A percentile compares a stretch with the other conserved stretches of the same genome.
Conservation (phyloP, 2,888 invertebrate genomes). For the Eupithecia insigniata region DNA sequence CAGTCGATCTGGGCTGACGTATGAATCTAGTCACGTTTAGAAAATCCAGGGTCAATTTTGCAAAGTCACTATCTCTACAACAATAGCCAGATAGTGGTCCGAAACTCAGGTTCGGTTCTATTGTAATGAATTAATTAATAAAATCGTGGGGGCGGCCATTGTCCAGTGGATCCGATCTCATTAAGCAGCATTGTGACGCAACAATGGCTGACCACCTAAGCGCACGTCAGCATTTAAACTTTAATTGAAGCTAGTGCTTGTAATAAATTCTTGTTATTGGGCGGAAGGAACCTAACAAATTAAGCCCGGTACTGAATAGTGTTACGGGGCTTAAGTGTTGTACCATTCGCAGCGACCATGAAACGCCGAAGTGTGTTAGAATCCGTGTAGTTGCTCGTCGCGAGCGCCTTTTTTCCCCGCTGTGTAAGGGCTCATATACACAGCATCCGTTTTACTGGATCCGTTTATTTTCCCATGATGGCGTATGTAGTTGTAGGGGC, state of each 20-base stretch:
- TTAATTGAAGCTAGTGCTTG: conserved; percentile 35
- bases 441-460: no score
- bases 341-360: no score
- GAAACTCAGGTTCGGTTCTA: conserved; percentile 78
- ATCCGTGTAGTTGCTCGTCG: no score
- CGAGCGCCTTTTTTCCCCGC: no score
- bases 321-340: no score
- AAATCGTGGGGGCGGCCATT: conserved; percentile 77
- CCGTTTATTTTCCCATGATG: no score
- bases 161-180: conserved; percentile 69
- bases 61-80: conserved; percentile 73
- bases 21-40: conserved; percentile 1
- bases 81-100: conserved; percentile 73
- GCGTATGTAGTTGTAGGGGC: no score
- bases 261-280: conserved; percentile 40
- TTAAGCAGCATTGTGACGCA: conserved; percentile 68
- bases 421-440: no score
- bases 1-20: background rate
- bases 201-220: conserved; percentile 77
- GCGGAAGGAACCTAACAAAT: background rate
- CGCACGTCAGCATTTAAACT: conserved; percentile 33
- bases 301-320: background rate
- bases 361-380: no score
- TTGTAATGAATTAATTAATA: conserved; percentile 84
- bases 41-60: conserved; percentile 59